Conservation (phyloP, 2,888 invertebrate genomes). For the Achlya flavicornis region DNA sequence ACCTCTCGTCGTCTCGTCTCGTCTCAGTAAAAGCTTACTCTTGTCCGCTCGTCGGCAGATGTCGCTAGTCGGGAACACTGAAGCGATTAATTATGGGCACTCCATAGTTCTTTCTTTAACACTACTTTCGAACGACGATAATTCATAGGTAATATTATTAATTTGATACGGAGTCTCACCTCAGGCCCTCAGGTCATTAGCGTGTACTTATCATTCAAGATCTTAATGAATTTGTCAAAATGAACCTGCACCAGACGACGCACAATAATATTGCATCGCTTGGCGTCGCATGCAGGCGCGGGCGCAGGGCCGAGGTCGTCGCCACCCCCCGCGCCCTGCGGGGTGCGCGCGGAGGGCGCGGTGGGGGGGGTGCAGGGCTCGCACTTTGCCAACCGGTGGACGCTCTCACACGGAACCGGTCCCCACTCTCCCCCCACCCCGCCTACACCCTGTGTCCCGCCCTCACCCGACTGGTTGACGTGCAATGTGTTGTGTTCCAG, state of each 20-base stretch:
- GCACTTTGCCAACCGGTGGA: neutral
- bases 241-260: neutral
- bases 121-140: too few species aligned
- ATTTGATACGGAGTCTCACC: too few species aligned
- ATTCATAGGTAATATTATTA: too few species aligned
- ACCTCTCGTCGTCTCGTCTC: too few species aligned
- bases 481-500: too few species aligned
- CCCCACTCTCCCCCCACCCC: neutral
- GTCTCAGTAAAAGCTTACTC: too few species aligned
- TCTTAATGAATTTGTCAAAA: neutral
- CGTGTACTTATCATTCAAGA: too few species aligned
- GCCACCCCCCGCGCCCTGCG: neutral
- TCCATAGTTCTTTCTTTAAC: too few species aligned
- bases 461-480: neutral
- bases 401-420: neutral
- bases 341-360: neutral
- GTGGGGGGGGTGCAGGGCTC: neutral
- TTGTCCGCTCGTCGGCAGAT: too few species aligned
- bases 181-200: too few species aligned
- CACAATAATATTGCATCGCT: neutral
- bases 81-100: too few species aligned
- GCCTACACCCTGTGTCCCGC: neutral
- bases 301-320: slow-evolving; percentile 5
- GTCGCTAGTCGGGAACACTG: too few species aligned
- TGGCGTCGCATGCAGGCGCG: neutral